Conservation (phyloP, 2,113 vertebrate genomes). For the Ochotona princeps region DNA sequence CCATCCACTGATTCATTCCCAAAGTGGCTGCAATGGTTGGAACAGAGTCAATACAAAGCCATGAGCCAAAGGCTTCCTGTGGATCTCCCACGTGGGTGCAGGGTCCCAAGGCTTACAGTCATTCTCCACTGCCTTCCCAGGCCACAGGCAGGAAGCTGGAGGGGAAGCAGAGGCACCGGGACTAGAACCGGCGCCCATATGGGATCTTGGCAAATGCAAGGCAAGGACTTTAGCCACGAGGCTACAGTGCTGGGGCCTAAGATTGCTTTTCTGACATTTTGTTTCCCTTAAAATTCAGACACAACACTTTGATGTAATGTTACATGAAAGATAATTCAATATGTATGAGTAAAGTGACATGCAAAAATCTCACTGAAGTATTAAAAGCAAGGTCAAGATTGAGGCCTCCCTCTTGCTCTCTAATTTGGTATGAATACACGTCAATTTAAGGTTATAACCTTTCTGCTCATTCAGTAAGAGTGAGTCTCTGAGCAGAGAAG, state of each 20-base stretch:
- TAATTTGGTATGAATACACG: neutral
- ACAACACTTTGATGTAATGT: neutral
- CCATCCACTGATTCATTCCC: no score
- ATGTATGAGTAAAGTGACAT: neutral
- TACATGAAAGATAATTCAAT: neutral
- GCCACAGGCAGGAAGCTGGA: no score
- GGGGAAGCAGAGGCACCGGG: no score
- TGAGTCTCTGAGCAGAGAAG: neutral
- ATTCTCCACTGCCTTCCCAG: no score
- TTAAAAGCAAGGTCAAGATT: neutral
- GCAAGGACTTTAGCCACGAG: no score
- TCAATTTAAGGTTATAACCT: neutral
- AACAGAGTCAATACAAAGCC: no score
- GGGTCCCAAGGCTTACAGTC: no score
- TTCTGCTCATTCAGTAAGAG: neutral
- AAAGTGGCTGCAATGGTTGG: no score
- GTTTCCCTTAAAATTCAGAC: constrained; percentile 1
- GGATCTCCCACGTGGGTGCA: no score
- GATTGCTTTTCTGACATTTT: neutral
- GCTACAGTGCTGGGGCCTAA: neutral
- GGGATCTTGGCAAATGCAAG: no score
- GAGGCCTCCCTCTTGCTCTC: neutral
- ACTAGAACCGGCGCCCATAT: no score
- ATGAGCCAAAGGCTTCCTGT: no score
- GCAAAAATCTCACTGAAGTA: neutral